Evolutionary conservation across 2,888 invertebrate species (phyloP).

Genomic region (Vanessa cardui): DNA sequence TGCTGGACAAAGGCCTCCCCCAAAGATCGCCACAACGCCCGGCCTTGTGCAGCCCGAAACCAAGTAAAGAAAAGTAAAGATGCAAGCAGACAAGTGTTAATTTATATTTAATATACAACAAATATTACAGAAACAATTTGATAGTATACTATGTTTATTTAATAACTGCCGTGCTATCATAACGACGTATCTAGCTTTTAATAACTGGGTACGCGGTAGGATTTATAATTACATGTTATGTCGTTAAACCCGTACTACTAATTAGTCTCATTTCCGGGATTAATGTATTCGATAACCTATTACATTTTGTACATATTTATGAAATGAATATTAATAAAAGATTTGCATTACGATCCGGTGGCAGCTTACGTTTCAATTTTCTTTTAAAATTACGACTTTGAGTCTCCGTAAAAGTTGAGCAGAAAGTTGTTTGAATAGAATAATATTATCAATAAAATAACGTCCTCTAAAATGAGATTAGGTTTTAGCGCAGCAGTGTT

Average conservation of each 20-base stretch:
- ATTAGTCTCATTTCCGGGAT: constrained; percentile 32
- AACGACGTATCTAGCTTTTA: constrained; percentile 27
- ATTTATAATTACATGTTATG: constrained; percentile 32
- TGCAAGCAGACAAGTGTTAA: neutral
- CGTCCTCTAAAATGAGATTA: too few relatives aligned
- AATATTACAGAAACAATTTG: constrained; percentile 11
- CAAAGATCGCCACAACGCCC: too few relatives aligned
- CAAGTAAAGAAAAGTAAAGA: too few relatives aligned
- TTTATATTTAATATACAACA: neutral
- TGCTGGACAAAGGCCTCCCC: too few relatives aligned
- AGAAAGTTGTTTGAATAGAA: too few relatives aligned
- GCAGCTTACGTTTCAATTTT: too few relatives aligned
- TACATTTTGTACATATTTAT: constrained; percentile 8
- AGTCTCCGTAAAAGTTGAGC: too few relatives aligned
- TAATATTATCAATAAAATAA: too few relatives aligned
- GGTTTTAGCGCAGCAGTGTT: too few relatives aligned
- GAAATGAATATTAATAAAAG: constrained; percentile 10
- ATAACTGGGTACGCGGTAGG: constrained; percentile 28
- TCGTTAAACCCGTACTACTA: constrained; percentile 30
- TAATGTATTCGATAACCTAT: constrained; percentile 14
- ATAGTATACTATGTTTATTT: constrained; percentile 12
- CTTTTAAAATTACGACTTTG: too few relatives aligned
- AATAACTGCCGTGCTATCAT: constrained; percentile 22
- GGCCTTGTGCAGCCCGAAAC: too few relatives aligned
- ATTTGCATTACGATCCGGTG: neutral